Evolutionary conservation across 2,797 vertebrate genomes (phyloP).

Genomic region (Sphaeramia orbicularis): DNA sequence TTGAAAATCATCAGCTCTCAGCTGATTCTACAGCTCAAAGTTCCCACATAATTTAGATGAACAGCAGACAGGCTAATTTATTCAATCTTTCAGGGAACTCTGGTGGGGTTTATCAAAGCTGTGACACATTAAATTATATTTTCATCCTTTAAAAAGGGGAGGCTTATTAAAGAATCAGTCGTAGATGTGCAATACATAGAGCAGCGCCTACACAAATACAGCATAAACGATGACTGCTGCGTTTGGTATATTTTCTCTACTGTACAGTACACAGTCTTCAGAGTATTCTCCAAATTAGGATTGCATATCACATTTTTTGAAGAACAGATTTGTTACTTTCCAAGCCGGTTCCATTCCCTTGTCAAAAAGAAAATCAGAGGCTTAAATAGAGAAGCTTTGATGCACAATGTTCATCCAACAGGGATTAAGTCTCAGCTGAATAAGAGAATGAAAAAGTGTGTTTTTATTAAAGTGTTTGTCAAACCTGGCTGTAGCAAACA

Average conservation of each 20-base stretch:
- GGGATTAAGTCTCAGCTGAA: conserved; percentile 40
- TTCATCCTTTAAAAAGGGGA: conserved; percentile 12
- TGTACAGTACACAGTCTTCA: conserved; percentile 9
- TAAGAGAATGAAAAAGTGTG: conserved; percentile 17
- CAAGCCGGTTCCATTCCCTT: conserved; percentile 14
- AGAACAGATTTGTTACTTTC: conserved; percentile 21
- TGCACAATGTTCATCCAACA: conserved; percentile 41
- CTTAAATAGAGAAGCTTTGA: conserved; percentile 49
- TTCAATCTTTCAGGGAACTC: conserved; percentile 38
- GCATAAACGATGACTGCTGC: conserved; percentile 9
- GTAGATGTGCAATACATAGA: no score
- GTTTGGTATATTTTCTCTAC: background rate
- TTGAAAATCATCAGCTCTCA: conserved; percentile 86
- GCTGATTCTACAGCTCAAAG: conserved; percentile 82
- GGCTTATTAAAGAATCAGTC: conserved; percentile 17
- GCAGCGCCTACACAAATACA: conserved; percentile 39
- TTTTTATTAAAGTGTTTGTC: conserved; percentile 26
- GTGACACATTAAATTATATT: conserved; percentile 2
- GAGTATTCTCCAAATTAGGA: conserved; percentile 29
- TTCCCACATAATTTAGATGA: conserved; percentile 88
- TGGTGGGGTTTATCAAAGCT: conserved; percentile 37
- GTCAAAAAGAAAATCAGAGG: conserved; percentile 22
- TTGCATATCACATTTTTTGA: conserved; percentile 16
- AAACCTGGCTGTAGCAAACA: conserved; percentile 31
- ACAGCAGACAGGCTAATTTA: conserved; percentile 75